Evolutionary conservation across 2,888 invertebrate genomes (phyloP).

Genomic region (Criorhina ranunculi): DNA sequence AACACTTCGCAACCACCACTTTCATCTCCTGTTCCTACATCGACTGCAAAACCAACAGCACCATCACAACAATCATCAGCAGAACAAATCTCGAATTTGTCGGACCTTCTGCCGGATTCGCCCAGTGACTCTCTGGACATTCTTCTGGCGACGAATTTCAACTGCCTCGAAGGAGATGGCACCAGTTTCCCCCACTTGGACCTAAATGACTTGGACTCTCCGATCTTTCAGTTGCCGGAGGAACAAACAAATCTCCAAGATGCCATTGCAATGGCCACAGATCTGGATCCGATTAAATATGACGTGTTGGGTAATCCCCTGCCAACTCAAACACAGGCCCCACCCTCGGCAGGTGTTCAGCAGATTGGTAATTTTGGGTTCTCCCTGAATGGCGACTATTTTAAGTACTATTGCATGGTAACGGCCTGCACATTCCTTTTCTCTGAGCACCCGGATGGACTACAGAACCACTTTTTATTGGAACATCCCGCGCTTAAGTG

Average conservation of each 20-base stretch:
- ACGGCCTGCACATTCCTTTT: slow-evolving; percentile 81
- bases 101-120: slow-evolving; percentile 77
- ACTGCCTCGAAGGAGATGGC: slow-evolving; percentile 59
- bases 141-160: slow-evolving; percentile 53
- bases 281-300: slow-evolving; percentile 70
- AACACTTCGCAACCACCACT: neutral
- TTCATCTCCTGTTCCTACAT: neutral
- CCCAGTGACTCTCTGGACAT: slow-evolving; percentile 74
- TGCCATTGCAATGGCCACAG: slow-evolving; percentile 78
- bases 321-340: neutral
- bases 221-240: slow-evolving; percentile 61
- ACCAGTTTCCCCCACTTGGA: slow-evolving; percentile 65
- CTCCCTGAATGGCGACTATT: slow-evolving; percentile 49
- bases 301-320: slow-evolving; percentile 48
- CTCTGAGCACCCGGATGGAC: slow-evolving; percentile 80
- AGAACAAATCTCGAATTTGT: slow-evolving; percentile 70
- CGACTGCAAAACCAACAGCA: slow-evolving; percentile 6
- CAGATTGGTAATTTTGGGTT: slow-evolving; percentile 81
- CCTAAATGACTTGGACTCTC: slow-evolving; percentile 60
- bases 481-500: slow-evolving; percentile 84
- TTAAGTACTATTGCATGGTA: slow-evolving; percentile 81
- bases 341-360: slow-evolving; percentile 44
- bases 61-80: neutral
- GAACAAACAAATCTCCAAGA: slow-evolving; percentile 79
- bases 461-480: slow-evolving; percentile 81